phyloP scores from a whole-genome alignment of 2,888 invertebrate genomes.

The Deilephila elpenor region DNA sequence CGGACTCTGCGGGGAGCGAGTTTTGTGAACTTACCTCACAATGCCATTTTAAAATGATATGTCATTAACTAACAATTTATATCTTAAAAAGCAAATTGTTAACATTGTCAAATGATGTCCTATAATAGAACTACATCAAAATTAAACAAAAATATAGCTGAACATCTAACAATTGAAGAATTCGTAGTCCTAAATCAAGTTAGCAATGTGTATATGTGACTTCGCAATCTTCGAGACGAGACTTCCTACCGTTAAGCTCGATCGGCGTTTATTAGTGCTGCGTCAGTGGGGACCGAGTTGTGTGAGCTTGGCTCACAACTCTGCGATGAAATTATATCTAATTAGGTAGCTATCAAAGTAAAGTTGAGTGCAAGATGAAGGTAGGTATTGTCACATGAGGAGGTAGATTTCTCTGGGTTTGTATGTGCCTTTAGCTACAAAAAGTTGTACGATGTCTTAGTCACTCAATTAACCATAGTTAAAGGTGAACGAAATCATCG shows the following conservation, averaged over 20 bases:
- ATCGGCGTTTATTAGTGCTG: background rate
- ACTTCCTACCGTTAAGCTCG: background rate
- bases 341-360: background rate
- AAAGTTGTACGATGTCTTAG: too few species aligned
- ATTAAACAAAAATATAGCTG: too few species aligned
- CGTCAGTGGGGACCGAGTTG: background rate
- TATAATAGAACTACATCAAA: too few species aligned
- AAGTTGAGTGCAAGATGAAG: background rate
- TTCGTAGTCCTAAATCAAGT: background rate
- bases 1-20: background rate
- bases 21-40: background rate
- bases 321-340: background rate
- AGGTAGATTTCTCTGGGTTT: too few species aligned
- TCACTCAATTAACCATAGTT: too few species aligned
- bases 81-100: too few species aligned
- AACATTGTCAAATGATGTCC: too few species aligned
- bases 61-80: too few species aligned
- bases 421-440: too few species aligned
- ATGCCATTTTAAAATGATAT: background rate
- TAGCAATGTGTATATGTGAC: background rate
- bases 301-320: background rate
- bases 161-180: too few species aligned
- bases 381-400: background rate
- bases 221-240: too few species aligned
- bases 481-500: too few species aligned